phyloP scores from a whole-genome alignment of 2,888 invertebrate species.

The Phengaris alcon region DNA sequence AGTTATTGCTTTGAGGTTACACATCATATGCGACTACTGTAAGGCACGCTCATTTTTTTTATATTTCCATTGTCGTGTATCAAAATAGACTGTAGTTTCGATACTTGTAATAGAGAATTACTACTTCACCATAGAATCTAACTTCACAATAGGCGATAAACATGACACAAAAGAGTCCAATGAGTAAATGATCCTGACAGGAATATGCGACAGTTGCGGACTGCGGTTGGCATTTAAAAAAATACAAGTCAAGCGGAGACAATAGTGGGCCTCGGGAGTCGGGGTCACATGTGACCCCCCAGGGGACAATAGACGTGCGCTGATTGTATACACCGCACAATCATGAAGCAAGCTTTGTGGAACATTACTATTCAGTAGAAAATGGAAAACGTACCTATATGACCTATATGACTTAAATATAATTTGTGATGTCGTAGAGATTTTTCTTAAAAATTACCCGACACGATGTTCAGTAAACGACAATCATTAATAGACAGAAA shows the following conservation, averaged over 20 bases:
- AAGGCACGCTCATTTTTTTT: too few species aligned
- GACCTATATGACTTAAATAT: too few species aligned
- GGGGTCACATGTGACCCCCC: neutral
- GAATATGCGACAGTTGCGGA: neutral
- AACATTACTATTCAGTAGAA: neutral
- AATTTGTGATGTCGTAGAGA: too few species aligned
- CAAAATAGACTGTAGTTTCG: too few species aligned
- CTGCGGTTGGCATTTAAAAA: constrained; percentile 13
- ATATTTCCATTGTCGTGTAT: too few species aligned
- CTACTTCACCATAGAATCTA: neutral
- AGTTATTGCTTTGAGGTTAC: too few species aligned
- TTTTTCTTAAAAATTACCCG: too few species aligned
- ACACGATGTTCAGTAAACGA: too few species aligned
- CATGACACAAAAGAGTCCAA: neutral
- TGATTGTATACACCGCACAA: constrained; percentile 5
- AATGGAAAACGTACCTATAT: neutral
- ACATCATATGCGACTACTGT: too few species aligned
- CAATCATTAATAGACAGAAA: too few species aligned
- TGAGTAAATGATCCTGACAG: constrained; percentile 8
- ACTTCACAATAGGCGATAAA: constrained; percentile 5
- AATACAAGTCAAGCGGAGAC: constrained; percentile 26
- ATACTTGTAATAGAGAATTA: neutral
- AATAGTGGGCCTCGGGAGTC: constrained; percentile 6
- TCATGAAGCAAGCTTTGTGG: neutral
- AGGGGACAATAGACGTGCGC: neutral